These are phyloP conservation scores for Lochmaea capreae DNA, from an alignment of 2,888 invertebrate genomes.

Conservation along the genomic window DNA sequence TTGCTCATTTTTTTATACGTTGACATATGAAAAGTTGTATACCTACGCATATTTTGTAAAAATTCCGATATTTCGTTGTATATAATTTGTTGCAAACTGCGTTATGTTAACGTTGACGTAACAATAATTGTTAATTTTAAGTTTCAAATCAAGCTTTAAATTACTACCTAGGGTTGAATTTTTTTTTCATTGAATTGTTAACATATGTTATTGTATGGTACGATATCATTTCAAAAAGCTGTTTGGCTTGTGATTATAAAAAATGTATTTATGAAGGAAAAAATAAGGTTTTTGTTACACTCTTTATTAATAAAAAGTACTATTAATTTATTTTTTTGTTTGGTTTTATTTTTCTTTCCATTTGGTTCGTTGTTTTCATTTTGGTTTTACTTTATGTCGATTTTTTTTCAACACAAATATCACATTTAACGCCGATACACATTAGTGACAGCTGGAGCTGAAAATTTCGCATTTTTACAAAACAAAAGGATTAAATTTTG, in stretches of 20 bases:
- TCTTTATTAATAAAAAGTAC: conserved; percentile 62
- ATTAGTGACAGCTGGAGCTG: too few relatives aligned
- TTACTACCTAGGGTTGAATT: conserved; percentile 47
- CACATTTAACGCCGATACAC: too few relatives aligned
- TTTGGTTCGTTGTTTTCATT: conserved; percentile 41
- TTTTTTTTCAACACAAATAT: too few relatives aligned
- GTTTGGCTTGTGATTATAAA: conserved; percentile 55
- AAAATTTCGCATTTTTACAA: too few relatives aligned
- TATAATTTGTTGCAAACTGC: conserved; percentile 49
- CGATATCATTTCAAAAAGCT: conserved; percentile 46
- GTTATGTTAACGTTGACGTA: conserved; percentile 55
- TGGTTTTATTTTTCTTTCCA: conserved; percentile 53
- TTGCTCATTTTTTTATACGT: conserved; percentile 47
- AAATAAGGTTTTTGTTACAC: conserved; percentile 62
- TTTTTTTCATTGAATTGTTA: conserved; percentile 45
- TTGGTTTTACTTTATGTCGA: too few relatives aligned
- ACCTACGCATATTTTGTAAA: conserved; percentile 44
- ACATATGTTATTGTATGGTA: conserved; percentile 49
- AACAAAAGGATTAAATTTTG: too few relatives aligned
- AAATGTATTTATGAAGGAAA: conserved; percentile 61
- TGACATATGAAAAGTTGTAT: conserved; percentile 42
- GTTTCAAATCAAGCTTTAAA: conserved; percentile 53
- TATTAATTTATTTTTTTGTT: conserved; percentile 57
- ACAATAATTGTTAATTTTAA: conserved; percentile 52
- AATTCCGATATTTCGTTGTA: conserved; percentile 44